A percentile compares a stretch with the other conserved stretches of the same genome.
These are phyloP conservation scores for Pholis gunnellus DNA, from an alignment of 2,113 vertebrate species.

Conservation along the genomic window DNA sequence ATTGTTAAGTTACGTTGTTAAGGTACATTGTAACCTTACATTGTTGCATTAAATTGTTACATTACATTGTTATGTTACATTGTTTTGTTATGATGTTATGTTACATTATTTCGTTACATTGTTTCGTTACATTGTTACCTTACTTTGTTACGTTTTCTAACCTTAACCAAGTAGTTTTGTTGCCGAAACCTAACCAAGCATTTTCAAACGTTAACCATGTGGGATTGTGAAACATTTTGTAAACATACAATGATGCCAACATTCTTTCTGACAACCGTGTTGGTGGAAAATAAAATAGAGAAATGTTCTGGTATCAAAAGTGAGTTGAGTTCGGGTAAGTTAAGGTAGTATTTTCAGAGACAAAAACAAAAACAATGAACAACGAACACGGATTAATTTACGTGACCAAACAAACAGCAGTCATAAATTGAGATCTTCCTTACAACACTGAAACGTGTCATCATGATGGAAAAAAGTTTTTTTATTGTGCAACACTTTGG, in stretches of 20 bases:
- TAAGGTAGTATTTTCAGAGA: too few species aligned
- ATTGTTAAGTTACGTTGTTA: not conserved
- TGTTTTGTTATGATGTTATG: not conserved
- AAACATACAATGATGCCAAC: too few species aligned
- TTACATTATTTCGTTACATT: not conserved
- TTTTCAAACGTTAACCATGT: too few species aligned
- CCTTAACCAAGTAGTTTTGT: too few species aligned
- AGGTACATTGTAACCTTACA: not conserved
- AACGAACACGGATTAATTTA: not conserved
- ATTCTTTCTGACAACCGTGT: too few species aligned
- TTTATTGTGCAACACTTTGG: not conserved
- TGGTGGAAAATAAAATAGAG: too few species aligned
- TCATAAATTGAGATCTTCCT: not conserved
- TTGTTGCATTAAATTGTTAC: not conserved
- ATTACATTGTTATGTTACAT: not conserved
- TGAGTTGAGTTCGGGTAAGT: too few species aligned
- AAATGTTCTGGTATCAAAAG: too few species aligned
- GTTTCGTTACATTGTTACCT: not conserved
- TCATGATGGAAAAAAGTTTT: not conserved
- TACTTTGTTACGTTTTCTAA: too few species aligned
- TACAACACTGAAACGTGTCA: not conserved
- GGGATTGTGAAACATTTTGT: too few species aligned
- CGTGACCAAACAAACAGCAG: not conserved
- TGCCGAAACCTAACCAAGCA: too few species aligned
- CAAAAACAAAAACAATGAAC: too few species aligned